Evolutionary conservation across 2,113 vertebrate species (phyloP).

Genomic region (Gorsachius goisagi): DNA sequence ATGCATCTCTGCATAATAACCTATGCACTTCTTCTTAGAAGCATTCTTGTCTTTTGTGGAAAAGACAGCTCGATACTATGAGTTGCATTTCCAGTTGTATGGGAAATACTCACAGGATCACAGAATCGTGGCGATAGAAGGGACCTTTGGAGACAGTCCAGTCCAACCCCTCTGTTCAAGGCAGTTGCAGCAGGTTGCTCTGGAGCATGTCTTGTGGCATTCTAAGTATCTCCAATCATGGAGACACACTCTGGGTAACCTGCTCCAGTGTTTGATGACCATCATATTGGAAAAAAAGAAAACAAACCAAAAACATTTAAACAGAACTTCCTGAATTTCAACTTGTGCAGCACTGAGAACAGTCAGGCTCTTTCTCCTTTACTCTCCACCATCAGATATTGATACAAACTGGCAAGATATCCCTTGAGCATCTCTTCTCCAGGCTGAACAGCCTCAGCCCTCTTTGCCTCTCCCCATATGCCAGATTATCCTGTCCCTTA

Average conservation of each 20-base stretch:
- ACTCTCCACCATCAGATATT: neutral
- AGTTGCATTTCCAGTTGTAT: neutral
- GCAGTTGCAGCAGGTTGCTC: neutral
- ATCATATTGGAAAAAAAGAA: neutral
- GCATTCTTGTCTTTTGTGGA: neutral
- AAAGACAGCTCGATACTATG: neutral
- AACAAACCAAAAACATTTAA: neutral
- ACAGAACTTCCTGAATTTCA: neutral
- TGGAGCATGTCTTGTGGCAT: neutral
- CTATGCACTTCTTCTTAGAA: neutral
- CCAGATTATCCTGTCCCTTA: neutral
- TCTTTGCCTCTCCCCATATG: neutral
- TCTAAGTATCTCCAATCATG: neutral
- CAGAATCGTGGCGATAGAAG: neutral
- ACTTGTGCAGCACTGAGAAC: neutral
- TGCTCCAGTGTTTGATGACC: neutral
- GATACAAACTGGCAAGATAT: neutral
- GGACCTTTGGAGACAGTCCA: neutral
- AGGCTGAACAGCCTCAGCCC: neutral
- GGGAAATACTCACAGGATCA: neutral
- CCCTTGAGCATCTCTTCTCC: neutral
- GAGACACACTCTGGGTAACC: neutral
- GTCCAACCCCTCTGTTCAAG: neutral
- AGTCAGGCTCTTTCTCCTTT: neutral
- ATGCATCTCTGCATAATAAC: neutral